Evolutionary conservation across 92 coral and sea anemone genomes (phyloP).

Genomic region (Porites divaricata): DNA sequence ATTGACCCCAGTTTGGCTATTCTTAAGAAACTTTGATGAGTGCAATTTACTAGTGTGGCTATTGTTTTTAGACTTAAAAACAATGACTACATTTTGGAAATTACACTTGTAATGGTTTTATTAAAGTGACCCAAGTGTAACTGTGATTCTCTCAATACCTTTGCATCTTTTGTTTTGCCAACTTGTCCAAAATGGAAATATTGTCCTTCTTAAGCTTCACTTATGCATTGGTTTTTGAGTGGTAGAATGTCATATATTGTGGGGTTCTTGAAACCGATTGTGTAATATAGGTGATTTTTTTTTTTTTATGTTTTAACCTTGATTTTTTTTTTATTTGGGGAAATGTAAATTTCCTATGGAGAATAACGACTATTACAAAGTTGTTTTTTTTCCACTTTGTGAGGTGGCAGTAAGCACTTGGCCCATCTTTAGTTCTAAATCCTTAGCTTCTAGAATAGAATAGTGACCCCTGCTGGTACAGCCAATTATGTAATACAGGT

Average conservation of each 20-base stretch:
- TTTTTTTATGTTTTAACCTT: background rate
- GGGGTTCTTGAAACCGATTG: background rate
- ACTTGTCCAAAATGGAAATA: background rate
- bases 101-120: too few species aligned
- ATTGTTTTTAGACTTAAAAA: too few species aligned
- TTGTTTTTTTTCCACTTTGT: conserved; percentile 3
- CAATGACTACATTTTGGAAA: too few species aligned
- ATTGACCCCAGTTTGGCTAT: too few species aligned
- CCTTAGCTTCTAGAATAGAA: too few species aligned
- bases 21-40: too few species aligned
- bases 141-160: too few species aligned
- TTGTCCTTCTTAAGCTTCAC: background rate
- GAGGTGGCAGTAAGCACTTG: conserved; percentile 15
- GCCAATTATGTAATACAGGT: too few species aligned
- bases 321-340: conserved; percentile 6
- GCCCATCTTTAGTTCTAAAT: background rate
- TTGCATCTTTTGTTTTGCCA: background rate
- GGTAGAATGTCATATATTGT: background rate
- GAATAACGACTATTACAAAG: conserved; percentile 1
- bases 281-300: background rate
- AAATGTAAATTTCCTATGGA: conserved; percentile 11
- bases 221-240: background rate
- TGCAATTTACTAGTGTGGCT: too few species aligned
- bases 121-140: too few species aligned
- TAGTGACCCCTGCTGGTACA: too few species aligned